Percentiles rank a stretch among this genome's conserved stretches.
Evolutionary conservation across 1,140 invertebrate genomes (phyloP).

Genomic region (Aphaenogaster floridana): DNA sequence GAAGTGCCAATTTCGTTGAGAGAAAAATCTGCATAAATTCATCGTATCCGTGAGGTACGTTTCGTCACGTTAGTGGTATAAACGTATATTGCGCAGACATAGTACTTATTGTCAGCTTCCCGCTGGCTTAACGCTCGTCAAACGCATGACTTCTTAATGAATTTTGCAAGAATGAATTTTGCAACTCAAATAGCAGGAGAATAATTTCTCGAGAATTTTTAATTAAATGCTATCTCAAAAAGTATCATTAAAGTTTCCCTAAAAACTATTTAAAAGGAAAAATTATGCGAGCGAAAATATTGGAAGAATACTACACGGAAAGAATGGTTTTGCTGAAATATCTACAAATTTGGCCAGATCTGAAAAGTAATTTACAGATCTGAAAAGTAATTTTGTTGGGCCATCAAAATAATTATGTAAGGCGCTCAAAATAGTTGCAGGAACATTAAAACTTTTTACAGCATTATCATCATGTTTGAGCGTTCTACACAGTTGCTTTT

Average conservation of each 20-base stretch:
- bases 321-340: too few species aligned
- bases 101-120: not conserved
- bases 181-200: not conserved
- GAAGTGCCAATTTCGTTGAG: not conserved
- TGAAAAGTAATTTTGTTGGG: too few species aligned
- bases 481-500: too few species aligned
- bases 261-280: not conserved
- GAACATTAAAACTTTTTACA: too few species aligned
- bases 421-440: too few species aligned
- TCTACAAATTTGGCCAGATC: too few species aligned
- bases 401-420: too few species aligned
- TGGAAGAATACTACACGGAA: not conserved
- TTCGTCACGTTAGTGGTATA: constrained; percentile 3
- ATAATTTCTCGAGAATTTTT: not conserved
- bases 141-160: not conserved
- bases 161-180: not conserved
- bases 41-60: not conserved
- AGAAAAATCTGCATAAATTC: not conserved
- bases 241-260: not conserved
- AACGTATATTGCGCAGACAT: not conserved
- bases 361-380: too few species aligned
- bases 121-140: not conserved
- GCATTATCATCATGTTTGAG: too few species aligned
- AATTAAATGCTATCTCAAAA: not conserved
- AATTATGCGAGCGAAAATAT: not conserved